Base-by-base conservation (phyloP, 1,140 invertebrate genomes). In the Apis laboriosa region DNA sequence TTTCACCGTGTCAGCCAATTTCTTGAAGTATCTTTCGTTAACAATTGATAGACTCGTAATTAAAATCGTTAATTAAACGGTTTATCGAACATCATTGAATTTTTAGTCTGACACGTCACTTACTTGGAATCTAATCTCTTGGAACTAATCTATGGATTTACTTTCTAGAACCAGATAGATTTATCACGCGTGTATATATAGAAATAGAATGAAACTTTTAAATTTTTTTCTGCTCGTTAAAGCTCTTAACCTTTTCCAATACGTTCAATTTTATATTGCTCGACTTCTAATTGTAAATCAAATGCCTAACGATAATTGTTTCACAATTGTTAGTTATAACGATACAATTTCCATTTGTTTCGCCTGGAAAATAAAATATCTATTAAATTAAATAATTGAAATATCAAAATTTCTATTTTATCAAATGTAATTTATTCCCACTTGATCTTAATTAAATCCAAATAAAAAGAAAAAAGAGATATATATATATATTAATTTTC, bases 11-110 rank as follows among this genome's bases (percentile, higher is more conserved):
- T 21, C 66, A 67, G 19, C 43, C 9, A 51, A 70, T 21, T 49
- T 5, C n/a, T 70, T 13, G 9, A 70, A n/a, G 12, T 15, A 12
- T 17, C 67, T n/a, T 70, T 15, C 17, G 34, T 43, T 43, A 19
- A 43, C 17, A 12, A 67, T 67, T 43, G 64, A 67, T 21, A 67
- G 64, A 67, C 64, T 67, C 34, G 21, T 67, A 66, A 43, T 67
- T 67, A 67, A 67, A 43, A 34, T 66, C 64, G 21, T 43, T 67
- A 67, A 67, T 43, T 67, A 67, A 43, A 67, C 64, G 19, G 64
- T 19, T 67, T 43, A 21, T 43, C 64, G 19, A 67, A 1, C 64
- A 67, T 9, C 64, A 21, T 1, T 21, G 34, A 43, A 21, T 34
- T 43, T 43, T 67, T 43, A 13, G n/a, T 34, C 19, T 34, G 9